Percentiles rank a stretch among this genome's conserved stretches.
Evolutionary conservation across 92 coral and sea anemone genomes (phyloP).

Genomic region (Bergia sp.): DNA sequence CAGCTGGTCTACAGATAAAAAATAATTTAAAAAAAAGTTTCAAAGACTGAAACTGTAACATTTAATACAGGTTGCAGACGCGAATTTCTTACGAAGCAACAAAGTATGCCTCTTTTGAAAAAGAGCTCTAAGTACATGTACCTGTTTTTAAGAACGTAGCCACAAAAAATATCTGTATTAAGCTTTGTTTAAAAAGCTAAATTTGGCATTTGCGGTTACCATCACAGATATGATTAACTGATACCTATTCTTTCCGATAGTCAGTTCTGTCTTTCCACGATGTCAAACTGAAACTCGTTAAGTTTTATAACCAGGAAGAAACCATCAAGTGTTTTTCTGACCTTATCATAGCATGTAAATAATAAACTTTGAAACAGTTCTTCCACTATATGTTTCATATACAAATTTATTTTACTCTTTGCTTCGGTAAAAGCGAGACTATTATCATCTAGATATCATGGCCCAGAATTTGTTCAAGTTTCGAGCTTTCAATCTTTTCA

Average conservation of each 20-base stretch:
- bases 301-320: not conserved
- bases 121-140: too few species aligned
- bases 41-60: not conserved
- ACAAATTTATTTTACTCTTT: too few species aligned
- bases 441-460: too few species aligned
- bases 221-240: not conserved
- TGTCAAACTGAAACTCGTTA: not conserved
- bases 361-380: not conserved
- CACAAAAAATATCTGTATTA: not conserved
- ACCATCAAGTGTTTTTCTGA: not conserved
- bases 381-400: not conserved
- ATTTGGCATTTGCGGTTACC: not conserved
- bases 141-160: not conserved
- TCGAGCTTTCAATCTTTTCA: too few species aligned
- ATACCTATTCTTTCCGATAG: not conserved
- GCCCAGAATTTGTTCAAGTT: too few species aligned
- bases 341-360: not conserved
- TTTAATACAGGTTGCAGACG: not conserved
- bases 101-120: too few species aligned
- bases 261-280: not conserved
- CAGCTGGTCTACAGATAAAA: not conserved
- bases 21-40: not conserved
- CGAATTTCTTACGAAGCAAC: not conserved
- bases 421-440: too few species aligned
- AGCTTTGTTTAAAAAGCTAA: constrained; percentile 10